These are phyloP conservation scores for Cyphotilapia sp. DNA, from an alignment of 2,113 vertebrate genomes.

Conservation along the genomic window DNA sequence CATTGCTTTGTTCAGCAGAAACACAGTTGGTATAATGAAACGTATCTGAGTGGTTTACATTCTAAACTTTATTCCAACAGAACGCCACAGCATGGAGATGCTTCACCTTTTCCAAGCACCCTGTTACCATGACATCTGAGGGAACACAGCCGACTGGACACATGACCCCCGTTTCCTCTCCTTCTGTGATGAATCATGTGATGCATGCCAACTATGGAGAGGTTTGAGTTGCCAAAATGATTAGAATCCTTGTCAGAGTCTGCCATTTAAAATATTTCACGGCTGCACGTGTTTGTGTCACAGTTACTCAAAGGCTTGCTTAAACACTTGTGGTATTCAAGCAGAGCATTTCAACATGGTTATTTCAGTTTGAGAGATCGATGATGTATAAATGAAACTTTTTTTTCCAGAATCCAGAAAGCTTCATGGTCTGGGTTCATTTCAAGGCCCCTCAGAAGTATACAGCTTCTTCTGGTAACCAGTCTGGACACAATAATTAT, in stretches of 20 bases:
- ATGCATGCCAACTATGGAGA: conserved; percentile 85
- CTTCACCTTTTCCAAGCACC: conserved; percentile 87
- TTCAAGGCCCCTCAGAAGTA: conserved; percentile 85
- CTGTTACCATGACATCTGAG: conserved; percentile 56
- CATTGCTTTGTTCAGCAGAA: background rate
- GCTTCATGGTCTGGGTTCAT: conserved; percentile 84
- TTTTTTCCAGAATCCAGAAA: conserved; percentile 78
- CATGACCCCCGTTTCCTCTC: conserved; percentile 64
- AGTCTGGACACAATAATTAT: background rate
- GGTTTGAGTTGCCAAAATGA: conserved; percentile 61
- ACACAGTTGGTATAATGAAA: background rate
- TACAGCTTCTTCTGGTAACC: conserved; percentile 76
- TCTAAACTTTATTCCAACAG: conserved; percentile 54
- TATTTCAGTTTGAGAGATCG: background rate
- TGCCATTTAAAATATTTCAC: background rate
- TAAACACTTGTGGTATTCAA: background rate
- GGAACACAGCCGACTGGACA: conserved; percentile 47
- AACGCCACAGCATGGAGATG: conserved; percentile 86
- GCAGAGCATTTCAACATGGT: background rate
- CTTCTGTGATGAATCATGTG: conserved; percentile 86
- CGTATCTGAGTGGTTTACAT: background rate
- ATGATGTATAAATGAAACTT: background rate
- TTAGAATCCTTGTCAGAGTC: background rate
- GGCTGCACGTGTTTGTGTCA: background rate
- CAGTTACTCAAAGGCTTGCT: background rate